These are phyloP conservation scores for Frieseomelitta varia DNA, from an alignment of 1,140 invertebrate genomes.

Conservation along the genomic window DNA sequence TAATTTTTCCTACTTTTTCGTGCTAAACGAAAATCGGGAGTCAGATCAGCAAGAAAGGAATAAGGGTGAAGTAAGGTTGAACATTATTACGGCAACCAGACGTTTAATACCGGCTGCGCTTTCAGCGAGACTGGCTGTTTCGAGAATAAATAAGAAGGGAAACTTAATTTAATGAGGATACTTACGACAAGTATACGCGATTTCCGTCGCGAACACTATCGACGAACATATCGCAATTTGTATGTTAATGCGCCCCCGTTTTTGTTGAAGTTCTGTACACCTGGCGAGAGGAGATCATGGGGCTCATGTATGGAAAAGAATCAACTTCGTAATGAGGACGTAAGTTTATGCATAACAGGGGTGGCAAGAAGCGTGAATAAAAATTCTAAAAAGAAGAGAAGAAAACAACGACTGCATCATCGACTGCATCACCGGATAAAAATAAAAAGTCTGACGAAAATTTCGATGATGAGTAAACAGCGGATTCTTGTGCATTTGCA, in stretches of 20 bases:
- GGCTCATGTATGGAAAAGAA: constrained; percentile 3
- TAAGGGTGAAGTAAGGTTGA: background rate
- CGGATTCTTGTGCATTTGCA: no score
- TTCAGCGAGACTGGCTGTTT: background rate
- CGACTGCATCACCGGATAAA: background rate
- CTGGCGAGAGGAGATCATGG: background rate
- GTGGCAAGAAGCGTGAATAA: no score
- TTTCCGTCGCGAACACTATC: background rate
- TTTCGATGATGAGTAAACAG: background rate
- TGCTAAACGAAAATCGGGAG: background rate
- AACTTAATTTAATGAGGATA: background rate
- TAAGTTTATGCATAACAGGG: background rate
- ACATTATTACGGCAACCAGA: constrained; percentile 38
- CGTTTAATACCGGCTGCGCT: constrained; percentile 13
- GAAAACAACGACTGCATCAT: no score
- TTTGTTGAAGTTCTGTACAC: background rate
- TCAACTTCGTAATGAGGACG: constrained; percentile 2
- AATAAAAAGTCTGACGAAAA: background rate
- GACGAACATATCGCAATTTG: constrained; percentile 23
- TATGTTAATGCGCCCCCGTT: constrained; percentile 24
- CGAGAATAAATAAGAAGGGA: background rate
- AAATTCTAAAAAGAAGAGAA: background rate
- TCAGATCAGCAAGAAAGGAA: constrained; percentile 30
- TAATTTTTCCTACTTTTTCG: constrained; percentile 3
- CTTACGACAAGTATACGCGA: background rate